phyloP scores from a whole-genome alignment of 2,797 vertebrate genomes.

The Chloroceryle amazona region DNA sequence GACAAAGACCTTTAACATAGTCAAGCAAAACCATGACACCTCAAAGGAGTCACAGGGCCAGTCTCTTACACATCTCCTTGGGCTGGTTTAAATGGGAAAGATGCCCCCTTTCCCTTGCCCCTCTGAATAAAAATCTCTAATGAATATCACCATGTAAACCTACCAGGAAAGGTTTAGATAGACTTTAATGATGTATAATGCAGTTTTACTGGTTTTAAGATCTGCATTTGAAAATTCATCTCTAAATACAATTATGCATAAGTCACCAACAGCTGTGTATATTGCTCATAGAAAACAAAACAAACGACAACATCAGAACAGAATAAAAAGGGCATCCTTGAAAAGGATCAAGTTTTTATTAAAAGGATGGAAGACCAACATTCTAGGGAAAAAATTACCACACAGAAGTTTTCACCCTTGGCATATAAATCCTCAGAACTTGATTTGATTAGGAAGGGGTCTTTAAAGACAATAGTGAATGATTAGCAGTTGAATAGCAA shows the following conservation, averaged over 20 bases:
- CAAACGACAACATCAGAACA: neutral
- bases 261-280: neutral
- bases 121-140: neutral
- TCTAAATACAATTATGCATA: neutral
- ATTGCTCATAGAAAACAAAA: neutral
- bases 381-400: neutral
- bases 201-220: neutral
- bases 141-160: neutral
- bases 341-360: neutral
- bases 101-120: neutral
- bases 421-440: neutral
- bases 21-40: neutral
- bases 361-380: neutral
- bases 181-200: neutral
- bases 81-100: neutral
- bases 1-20: neutral
- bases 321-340: neutral
- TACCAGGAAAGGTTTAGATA: neutral
- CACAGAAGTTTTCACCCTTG: neutral
- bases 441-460: neutral
- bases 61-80: neutral
- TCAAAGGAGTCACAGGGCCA: neutral
- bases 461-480: neutral
- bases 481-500: neutral
- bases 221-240: neutral